Evolutionary conservation across 1,140 invertebrate genomes (phyloP).

Genomic region (Philopotamus ludificatus): DNA sequence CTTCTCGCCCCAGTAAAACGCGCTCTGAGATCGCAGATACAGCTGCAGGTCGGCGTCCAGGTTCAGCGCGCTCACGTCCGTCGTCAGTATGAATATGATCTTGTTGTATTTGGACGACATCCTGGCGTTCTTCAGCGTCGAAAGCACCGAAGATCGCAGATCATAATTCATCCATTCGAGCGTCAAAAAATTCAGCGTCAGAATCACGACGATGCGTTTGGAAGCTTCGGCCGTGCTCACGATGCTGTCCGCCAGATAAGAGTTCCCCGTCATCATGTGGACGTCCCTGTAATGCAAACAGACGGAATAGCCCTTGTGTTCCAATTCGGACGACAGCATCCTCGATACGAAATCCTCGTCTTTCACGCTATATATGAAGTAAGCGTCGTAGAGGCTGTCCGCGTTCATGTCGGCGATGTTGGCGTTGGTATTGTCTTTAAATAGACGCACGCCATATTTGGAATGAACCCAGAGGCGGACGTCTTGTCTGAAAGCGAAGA

Average conservation of each 20-base stretch:
- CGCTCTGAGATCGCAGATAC: slow-evolving; percentile 67
- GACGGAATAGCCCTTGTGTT: slow-evolving; percentile 64
- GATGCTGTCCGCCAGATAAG: slow-evolving; percentile 48
- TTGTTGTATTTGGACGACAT: slow-evolving; percentile 32
- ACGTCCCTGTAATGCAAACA: slow-evolving; percentile 67
- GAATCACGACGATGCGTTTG: slow-evolving; percentile 51
- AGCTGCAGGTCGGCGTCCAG: slow-evolving; percentile 79
- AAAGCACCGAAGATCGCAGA: slow-evolving; percentile 34
- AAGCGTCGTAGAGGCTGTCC: slow-evolving; percentile 81
- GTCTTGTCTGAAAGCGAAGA: slow-evolving; percentile 75
- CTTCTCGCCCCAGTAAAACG: slow-evolving; percentile 73
- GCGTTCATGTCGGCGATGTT: slow-evolving; percentile 61
- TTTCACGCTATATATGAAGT: slow-evolving; percentile 82
- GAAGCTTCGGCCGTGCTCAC: slow-evolving; percentile 54
- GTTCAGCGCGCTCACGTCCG: slow-evolving; percentile 74
- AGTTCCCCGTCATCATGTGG: slow-evolving; percentile 44
- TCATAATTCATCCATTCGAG: slow-evolving; percentile 39
- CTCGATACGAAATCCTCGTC: slow-evolving; percentile 79
- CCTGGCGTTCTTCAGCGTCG: slow-evolving; percentile 32
- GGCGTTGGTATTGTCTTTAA: slow-evolving; percentile 58
- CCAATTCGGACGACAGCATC: slow-evolving; percentile 75
- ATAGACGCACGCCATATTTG: slow-evolving; percentile 71
- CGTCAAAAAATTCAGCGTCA: slow-evolving; percentile 53
- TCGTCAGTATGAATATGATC: slow-evolving; percentile 61
- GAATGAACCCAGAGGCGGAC: slow-evolving; percentile 73